phyloP scores from a whole-genome alignment of 1,140 invertebrate species.

The Frieseomelitta varia region DNA sequence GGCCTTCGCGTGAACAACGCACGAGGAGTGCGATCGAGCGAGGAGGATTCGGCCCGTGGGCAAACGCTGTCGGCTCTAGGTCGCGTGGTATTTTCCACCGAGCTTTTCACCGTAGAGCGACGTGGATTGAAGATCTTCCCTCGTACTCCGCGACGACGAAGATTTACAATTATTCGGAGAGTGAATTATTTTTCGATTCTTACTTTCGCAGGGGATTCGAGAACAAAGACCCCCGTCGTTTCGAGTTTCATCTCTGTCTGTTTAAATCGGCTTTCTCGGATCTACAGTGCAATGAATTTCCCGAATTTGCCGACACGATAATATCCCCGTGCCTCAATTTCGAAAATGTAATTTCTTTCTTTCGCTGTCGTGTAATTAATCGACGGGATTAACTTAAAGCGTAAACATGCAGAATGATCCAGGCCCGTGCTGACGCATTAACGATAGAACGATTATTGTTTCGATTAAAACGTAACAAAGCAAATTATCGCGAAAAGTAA shows the following conservation, averaged over 20 bases:
- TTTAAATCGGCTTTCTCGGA: not conserved
- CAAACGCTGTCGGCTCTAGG: slow-evolving; percentile 18
- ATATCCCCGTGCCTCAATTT: not conserved
- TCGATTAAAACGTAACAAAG: slow-evolving; percentile 5
- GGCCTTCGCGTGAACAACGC: slow-evolving; percentile 14
- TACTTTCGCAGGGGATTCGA: not conserved
- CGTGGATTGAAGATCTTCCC: not conserved
- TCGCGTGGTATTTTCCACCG: slow-evolving; percentile 1
- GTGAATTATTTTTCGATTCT: not conserved
- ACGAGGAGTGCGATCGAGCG: not conserved
- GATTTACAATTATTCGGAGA: not conserved
- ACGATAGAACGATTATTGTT: not conserved
- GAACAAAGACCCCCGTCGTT: not conserved
- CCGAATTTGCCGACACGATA: not conserved
- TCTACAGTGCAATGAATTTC: not conserved
- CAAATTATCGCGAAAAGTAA: slow-evolving; percentile 20
- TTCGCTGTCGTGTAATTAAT: not conserved
- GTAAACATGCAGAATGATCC: not conserved
- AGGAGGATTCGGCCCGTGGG: not conserved
- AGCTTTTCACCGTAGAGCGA: not conserved
- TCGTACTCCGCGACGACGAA: not conserved
- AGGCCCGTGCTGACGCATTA: not conserved
- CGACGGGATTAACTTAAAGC: not conserved
- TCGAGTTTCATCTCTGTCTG: not conserved
- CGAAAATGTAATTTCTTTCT: not conserved